phyloP scores from a whole-genome alignment of 2,888 invertebrate genomes.

The Hydriomena furcata region DNA sequence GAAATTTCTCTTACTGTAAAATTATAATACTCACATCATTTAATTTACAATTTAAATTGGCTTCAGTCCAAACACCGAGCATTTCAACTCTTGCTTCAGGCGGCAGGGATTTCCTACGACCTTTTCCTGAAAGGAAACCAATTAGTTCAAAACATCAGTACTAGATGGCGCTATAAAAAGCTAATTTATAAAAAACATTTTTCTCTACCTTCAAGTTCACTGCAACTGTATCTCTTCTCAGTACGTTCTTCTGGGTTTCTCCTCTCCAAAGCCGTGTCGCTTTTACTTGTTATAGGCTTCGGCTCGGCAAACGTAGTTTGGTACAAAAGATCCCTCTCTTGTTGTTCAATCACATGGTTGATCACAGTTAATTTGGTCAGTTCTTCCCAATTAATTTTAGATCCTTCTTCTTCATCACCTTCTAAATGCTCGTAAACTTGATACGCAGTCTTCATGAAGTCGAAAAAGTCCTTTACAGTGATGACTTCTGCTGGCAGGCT shows the following conservation, averaged over 20 bases:
- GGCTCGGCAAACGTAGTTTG: conserved; percentile 60
- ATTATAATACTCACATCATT: conserved; percentile 73
- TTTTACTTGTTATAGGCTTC: conserved; percentile 65
- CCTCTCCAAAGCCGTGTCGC: conserved; percentile 61
- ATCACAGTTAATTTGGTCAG: conserved; percentile 75
- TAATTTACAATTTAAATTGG: conserved; percentile 77
- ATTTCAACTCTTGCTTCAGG: conserved; percentile 71
- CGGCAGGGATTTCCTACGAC: conserved; percentile 52
- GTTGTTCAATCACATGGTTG: conserved; percentile 75
- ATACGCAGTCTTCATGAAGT: conserved; percentile 89
- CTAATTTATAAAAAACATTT: too few relatives aligned
- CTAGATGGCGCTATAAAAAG: conserved; percentile 40
- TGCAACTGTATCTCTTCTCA: conserved; percentile 67
- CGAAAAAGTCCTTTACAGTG: conserved; percentile 87
- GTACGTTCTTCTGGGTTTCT: conserved; percentile 52
- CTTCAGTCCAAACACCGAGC: conserved; percentile 78
- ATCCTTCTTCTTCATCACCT: conserved; percentile 68
- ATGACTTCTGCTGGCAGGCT: conserved; percentile 82
- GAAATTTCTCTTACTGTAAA: too few relatives aligned
- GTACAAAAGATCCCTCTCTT: conserved; percentile 70
- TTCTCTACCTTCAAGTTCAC: conserved; percentile 74
- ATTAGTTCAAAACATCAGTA: conserved; percentile 7
- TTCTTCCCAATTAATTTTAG: conserved; percentile 80
- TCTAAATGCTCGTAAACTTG: conserved; percentile 83
- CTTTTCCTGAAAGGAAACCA: conserved; percentile 48